A percentile compares a stretch with the other conserved stretches of the same genome.
phyloP scores from a whole-genome alignment of 2,888 invertebrate species.

The Chalcosyrphus nemorum region DNA sequence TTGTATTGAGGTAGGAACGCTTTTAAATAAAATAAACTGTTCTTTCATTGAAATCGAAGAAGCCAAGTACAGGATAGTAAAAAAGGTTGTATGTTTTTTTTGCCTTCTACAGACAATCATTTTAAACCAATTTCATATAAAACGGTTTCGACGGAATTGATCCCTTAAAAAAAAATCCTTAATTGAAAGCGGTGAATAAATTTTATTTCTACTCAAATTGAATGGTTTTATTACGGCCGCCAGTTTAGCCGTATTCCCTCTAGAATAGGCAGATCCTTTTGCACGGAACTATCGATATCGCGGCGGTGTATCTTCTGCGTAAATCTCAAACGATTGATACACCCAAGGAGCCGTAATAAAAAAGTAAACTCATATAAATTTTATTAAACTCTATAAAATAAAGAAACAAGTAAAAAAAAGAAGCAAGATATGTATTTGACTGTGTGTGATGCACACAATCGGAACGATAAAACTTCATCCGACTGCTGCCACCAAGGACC shows the following conservation, averaged over 20 bases:
- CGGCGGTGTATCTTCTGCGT: not conserved
- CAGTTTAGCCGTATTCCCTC: slow-evolving; percentile 2
- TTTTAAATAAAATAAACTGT: no score
- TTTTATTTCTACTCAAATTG: slow-evolving; percentile 42
- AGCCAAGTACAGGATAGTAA: not conserved
- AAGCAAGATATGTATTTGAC: slow-evolving; percentile 9
- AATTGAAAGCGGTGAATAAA: slow-evolving; percentile 45
- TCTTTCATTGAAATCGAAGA: not conserved
- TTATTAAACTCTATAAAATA: slow-evolving; percentile 44
- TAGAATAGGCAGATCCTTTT: not conserved
- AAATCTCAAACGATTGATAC: slow-evolving; percentile 16
- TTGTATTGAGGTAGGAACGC: no score
- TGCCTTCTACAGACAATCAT: not conserved
- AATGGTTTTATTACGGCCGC: slow-evolving; percentile 35
- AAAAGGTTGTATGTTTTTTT: no score
- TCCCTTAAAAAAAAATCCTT: not conserved
- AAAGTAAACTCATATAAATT: slow-evolving; percentile 60
- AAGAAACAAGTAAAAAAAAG: not conserved
- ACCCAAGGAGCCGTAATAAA: slow-evolving; percentile 26
- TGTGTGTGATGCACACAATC: slow-evolving; percentile 26
- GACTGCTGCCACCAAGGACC: not conserved
- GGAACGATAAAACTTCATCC: slow-evolving; percentile 51
- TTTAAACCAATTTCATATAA: not conserved
- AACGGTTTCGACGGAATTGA: not conserved
- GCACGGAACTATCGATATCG: not conserved